Evolutionary conservation across 2,113 vertebrate species (phyloP).

Genomic region (Perognathus longimembris): DNA sequence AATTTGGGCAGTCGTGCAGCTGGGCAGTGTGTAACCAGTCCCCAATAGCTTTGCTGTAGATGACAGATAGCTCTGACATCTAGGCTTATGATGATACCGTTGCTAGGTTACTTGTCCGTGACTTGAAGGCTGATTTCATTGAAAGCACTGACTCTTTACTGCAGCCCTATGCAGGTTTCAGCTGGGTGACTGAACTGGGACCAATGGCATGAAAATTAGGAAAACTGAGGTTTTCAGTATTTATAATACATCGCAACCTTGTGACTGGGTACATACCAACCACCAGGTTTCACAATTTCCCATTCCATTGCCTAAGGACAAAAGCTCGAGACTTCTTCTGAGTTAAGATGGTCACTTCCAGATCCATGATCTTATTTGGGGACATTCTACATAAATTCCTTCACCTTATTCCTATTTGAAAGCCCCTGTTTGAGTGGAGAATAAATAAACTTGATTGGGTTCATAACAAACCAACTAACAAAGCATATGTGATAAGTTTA

Average conservation of each 20-base stretch:
- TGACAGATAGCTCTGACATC: not conserved
- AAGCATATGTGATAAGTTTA: slow-evolving; percentile 3
- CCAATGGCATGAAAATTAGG: not conserved
- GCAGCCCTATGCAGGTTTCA: not conserved
- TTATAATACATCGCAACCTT: not conserved
- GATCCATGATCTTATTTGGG: not conserved
- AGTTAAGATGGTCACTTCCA: not conserved
- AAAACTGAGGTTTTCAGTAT: not conserved
- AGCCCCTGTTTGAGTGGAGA: not conserved
- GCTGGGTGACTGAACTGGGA: not conserved
- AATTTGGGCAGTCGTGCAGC: not conserved
- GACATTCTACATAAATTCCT: not conserved
- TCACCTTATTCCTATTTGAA: not conserved
- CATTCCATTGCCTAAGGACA: not conserved
- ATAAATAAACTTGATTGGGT: not conserved
- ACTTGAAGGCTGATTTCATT: not conserved
- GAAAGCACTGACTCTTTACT: slow-evolving; percentile 3
- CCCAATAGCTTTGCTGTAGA: not conserved
- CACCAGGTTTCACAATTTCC: too few species aligned
- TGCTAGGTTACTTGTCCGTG: not conserved
- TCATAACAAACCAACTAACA: not conserved
- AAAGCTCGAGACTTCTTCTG: not conserved
- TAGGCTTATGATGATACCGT: not conserved
- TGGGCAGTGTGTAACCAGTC: not conserved
- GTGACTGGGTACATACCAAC: not conserved